Evolutionary conservation across 1,140 invertebrate genomes (phyloP).

Genomic region (Drosophila saltans): DNA sequence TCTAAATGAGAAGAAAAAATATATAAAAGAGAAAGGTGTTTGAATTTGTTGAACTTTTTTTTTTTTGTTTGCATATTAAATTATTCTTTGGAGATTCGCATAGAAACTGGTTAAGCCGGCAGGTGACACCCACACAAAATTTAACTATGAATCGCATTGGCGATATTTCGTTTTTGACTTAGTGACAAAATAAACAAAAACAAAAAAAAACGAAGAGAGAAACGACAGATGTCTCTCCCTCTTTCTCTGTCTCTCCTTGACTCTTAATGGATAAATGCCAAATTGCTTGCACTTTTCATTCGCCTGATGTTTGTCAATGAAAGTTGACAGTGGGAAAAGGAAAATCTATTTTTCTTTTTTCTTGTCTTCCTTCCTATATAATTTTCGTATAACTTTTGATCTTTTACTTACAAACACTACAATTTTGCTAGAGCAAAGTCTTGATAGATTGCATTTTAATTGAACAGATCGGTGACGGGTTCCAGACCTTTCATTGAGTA

Average conservation of each 20-base stretch:
- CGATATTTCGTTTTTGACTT: conserved; percentile 7
- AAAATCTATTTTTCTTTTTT: conserved; percentile 8
- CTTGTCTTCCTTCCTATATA: background rate
- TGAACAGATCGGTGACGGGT: background rate
- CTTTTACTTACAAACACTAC: background rate
- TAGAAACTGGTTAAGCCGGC: conserved; percentile 9
- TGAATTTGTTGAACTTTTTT: conserved; percentile 1
- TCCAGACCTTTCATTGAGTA: conserved; percentile 69
- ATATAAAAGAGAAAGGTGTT: conserved; percentile 18
- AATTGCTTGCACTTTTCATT: conserved; percentile 50
- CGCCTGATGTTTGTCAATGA: conserved; percentile 35
- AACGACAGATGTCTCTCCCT: background rate
- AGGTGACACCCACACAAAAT: conserved; percentile 49
- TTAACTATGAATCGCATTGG: conserved; percentile 16
- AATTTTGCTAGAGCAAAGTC: background rate
- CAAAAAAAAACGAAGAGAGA: conserved; percentile 32
- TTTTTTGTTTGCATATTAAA: conserved; percentile 5
- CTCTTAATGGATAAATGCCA: conserved; percentile 59
- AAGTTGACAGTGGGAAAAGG: conserved; percentile 8
- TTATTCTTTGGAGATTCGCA: conserved; percentile 10
- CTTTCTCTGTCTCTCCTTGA: too few relatives aligned
- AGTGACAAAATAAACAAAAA: conserved; percentile 9
- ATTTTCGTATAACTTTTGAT: background rate
- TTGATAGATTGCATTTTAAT: conserved; percentile 11
- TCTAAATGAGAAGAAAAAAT: background rate